phyloP scores from a whole-genome alignment of 2,888 invertebrate genomes.

The Chrysomela aeneicollis region DNA sequence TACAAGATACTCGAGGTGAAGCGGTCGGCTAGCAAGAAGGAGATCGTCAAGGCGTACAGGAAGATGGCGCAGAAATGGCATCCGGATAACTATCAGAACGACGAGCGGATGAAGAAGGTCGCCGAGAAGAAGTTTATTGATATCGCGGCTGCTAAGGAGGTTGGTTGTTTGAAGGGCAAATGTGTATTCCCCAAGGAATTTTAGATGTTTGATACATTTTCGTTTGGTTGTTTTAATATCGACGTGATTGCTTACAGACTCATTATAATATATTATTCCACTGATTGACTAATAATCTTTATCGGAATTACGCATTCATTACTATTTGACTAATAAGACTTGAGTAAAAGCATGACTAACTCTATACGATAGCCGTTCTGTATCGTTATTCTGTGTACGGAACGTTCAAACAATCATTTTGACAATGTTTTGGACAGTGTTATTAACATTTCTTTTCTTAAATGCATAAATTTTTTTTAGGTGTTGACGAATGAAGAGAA shows the following conservation, averaged over 20 bases:
- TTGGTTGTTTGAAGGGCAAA: constrained; percentile 65
- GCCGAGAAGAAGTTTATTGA: constrained; percentile 99
- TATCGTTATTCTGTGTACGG: neutral
- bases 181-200: too few species aligned
- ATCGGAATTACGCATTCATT: too few species aligned
- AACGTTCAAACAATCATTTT: neutral
- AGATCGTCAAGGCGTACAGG: constrained; percentile 95
- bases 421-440: neutral
- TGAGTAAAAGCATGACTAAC: too few species aligned
- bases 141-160: constrained; percentile 98
- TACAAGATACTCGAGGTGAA: constrained; percentile 96
- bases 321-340: too few species aligned
- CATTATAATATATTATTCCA: too few species aligned
- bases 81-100: constrained; percentile 89
- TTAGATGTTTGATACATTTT: too few species aligned
- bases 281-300: too few species aligned
- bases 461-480: constrained; percentile 55
- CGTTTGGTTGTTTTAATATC: too few species aligned
- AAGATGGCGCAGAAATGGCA: constrained; percentile 99
- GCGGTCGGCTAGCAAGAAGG: constrained; percentile 88
- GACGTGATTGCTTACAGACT: too few species aligned
- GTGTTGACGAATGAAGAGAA: constrained; percentile 89
- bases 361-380: too few species aligned
- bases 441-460: constrained; percentile 12
- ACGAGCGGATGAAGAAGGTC: constrained; percentile 87